phyloP scores from a whole-genome alignment of 2,797 vertebrate species.

The Pseudochirops cupreus region DNA sequence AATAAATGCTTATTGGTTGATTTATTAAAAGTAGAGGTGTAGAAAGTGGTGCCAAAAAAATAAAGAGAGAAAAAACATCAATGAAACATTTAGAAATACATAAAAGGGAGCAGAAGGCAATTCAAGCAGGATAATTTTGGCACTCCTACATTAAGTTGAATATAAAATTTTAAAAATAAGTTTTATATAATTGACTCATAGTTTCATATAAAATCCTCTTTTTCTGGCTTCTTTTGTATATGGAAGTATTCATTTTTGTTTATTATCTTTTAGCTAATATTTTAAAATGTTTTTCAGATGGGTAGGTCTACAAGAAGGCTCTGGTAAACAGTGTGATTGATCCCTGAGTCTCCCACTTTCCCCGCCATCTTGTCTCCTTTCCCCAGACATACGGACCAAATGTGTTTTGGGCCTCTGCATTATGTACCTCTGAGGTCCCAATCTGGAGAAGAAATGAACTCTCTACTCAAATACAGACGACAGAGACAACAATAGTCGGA shows the following conservation, averaged over 20 bases:
- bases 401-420: background rate
- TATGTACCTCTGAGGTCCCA: background rate
- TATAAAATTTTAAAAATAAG: background rate
- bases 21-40: background rate
- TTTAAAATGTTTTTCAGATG: background rate
- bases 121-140: background rate
- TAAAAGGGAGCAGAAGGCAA: background rate
- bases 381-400: background rate
- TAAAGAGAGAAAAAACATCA: background rate
- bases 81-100: background rate
- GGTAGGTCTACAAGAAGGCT: background rate
- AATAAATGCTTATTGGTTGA: background rate
- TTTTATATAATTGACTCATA: background rate
- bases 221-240: background rate
- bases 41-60: background rate
- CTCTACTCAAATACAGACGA: conserved; percentile 52
- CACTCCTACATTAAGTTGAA: background rate
- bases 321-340: background rate
- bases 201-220: background rate
- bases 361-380: background rate
- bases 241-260: background rate
- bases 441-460: background rate
- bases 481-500: conserved; percentile 65
- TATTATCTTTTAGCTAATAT: background rate
- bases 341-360: background rate